A percentile compares a stretch with the other conserved stretches of the same genome.
Evolutionary conservation across 2,113 vertebrate genomes (phyloP).

Genomic region (Chloropsis hardwickii): DNA sequence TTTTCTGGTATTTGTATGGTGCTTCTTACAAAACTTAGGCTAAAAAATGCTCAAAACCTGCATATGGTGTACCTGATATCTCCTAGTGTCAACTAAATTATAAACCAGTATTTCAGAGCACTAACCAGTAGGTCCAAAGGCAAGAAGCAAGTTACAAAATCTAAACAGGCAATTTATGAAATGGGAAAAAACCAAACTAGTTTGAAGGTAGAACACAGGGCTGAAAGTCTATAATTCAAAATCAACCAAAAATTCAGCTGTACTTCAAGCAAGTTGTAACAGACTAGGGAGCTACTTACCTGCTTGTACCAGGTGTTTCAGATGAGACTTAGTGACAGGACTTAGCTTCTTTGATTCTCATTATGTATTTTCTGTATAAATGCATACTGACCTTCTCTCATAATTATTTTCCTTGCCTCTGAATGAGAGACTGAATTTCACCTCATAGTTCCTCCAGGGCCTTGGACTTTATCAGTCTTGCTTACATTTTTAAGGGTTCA

Average conservation of each 20-base stretch:
- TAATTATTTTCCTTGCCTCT: background rate
- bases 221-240: background rate
- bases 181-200: rapidly evolving
- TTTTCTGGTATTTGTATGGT: background rate
- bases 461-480: background rate
- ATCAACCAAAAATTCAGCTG: background rate
- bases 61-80: background rate
- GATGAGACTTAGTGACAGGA: background rate
- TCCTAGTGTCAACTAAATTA: background rate
- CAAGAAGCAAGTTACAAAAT: background rate
- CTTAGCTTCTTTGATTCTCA: background rate
- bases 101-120: background rate
- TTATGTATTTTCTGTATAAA: background rate
- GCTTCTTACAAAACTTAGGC: background rate
- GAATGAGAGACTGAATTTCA: background rate
- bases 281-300: background rate
- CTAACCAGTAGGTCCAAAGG: background rate
- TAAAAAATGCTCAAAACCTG: background rate
- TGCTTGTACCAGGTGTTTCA: background rate
- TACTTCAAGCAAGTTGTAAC: background rate
- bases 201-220: background rate
- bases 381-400: background rate
- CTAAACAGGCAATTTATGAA: background rate
- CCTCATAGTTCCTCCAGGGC: background rate
- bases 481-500: background rate